Percentiles rank a stretch among this genome's conserved stretches.
Conservation (phyloP, 2,888 invertebrate species). For the Alloscopus bannaensis region DNA sequence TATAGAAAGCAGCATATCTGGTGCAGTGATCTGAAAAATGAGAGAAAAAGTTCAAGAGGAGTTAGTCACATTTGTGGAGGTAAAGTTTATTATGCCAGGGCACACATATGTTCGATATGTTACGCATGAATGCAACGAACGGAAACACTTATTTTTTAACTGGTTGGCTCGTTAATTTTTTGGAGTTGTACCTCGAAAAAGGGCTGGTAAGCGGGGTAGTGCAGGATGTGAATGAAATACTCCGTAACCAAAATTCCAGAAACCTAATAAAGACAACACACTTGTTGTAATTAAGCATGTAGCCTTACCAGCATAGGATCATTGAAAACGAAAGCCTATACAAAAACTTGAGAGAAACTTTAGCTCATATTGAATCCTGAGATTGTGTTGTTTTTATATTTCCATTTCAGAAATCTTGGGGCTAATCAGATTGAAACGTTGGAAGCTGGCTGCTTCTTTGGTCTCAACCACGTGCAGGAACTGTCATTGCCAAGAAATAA, state of each 20-base stretch:
- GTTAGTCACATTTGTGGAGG: too few species aligned
- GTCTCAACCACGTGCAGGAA: constrained; percentile 83
- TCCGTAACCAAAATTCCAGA: too few species aligned
- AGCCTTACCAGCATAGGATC: background rate
- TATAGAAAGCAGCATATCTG: too few species aligned
- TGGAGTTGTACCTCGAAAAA: too few species aligned
- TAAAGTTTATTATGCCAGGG: too few species aligned
- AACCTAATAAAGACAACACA: too few species aligned
- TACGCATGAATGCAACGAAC: constrained; percentile 44
- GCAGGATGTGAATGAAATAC: too few species aligned
- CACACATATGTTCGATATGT: too few species aligned
- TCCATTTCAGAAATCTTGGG: constrained; percentile 80
- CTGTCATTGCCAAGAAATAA: constrained; percentile 88
- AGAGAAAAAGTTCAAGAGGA: too few species aligned
- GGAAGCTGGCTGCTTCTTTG: constrained; percentile 84
- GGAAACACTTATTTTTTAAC: constrained; percentile 50
- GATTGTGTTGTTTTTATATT: constrained; percentile 5
- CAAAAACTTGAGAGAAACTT: background rate
- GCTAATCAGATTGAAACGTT: constrained; percentile 85
- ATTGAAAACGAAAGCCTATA: background rate
- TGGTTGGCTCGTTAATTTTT: constrained; percentile 44
- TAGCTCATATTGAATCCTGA: background rate
- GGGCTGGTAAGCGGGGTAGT: too few species aligned
- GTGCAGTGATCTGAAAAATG: too few species aligned
- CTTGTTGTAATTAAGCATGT: background rate